Base-by-base conservation (phyloP, 2,113 vertebrate genomes). In the Coryphaenoides rupestris region DNA sequence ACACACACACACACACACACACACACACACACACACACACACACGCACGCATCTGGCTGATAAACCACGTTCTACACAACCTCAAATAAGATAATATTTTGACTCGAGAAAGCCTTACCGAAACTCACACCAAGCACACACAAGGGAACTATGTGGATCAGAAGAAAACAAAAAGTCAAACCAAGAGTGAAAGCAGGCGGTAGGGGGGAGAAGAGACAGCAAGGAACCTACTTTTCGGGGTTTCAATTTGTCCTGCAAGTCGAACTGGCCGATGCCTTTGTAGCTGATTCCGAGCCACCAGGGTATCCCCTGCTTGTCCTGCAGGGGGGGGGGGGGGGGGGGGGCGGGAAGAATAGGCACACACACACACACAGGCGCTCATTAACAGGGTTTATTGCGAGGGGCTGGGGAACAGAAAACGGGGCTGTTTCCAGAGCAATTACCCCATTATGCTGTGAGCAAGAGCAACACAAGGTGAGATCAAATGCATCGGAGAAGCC, bases 231-330 rank as follows among this genome's bases (percentile, higher is more conserved):
- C 97, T 92, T 96, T 98, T 75, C 97, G 89, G 14, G 97, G 97
- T 74, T 98, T 96, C 66, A 99, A 92, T 77, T 95, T 98, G 77
- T 99, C 96, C 80, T 98, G 96, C 40, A 96, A 81, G 65, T 99
- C 96, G 81, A 96, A 98, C 75, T 99, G 97, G 76, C 94, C 93
- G 0, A 99, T 95, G 85, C 97, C 97, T 92, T 96, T 98, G 84
- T 94, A 97, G 85, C 96, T 94, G 81, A 98, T 94, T 70, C 97
- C 97, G 76, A 99, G 91, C 97, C 97, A 98, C 97, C 97, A 99
- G 0, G 96, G 97, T 72, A 99, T 91, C 73, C 94, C 95, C 85
- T 98, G 95, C 85, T 99, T 99, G 87, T 99, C 97, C 97, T 99
- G 86, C 62, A 86, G 83, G 33, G 33, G 13, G 33, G 7, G 13